Evolutionary conservation across 2,797 vertebrate species (phyloP), one percentile per base, ranked within the genome.

Genomic region (Chlorospingus semifuscus): DNA sequence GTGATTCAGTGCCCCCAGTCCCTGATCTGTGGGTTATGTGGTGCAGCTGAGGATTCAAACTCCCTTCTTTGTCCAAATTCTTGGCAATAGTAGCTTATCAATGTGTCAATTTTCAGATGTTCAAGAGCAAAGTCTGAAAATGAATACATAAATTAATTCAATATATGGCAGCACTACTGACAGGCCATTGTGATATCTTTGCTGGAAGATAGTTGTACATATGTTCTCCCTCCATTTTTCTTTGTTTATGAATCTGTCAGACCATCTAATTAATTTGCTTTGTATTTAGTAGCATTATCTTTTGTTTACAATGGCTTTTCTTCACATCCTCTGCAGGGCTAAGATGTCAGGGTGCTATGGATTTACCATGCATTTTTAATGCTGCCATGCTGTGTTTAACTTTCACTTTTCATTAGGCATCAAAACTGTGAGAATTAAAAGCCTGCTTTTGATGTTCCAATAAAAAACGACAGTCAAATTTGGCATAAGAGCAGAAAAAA

Each of bases 371-470:
- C 96, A 97, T 98, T 97, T 98, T 96, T 97, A 97, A 97, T 97
- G 97, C 96, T 96, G 83, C 97, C 98, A 98, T 98, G 97, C 96
- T 98, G 97, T 98, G 97, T 98, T 98, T 98, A 98, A 97, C 97
- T 98, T 98, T 97, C 97, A 98, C 97, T 98, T 98, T 97, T 97
- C 97, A 97, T 98, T 98, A 97, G 96, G 97, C 97, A 98, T 98
- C 97, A 98, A 98, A 98, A 98, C 97, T 98, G 97, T 98, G 97
- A 98, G 97, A 98, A 98, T 97, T 97, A 97, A 96, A 97, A 97
- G 95, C 95, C 96, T 97, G 96, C 96, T 97, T 98, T 96, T 97
- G 96, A 98, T 97, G 96, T 97, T 97, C 97, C 96, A 98, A 83
- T 97, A 97, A 97, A 98, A 98, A 96, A 61, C 93, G 89, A 97